These are phyloP conservation scores for Aquatica leii DNA, from an alignment of 2,888 invertebrate species.

Conservation along the genomic window DNA sequence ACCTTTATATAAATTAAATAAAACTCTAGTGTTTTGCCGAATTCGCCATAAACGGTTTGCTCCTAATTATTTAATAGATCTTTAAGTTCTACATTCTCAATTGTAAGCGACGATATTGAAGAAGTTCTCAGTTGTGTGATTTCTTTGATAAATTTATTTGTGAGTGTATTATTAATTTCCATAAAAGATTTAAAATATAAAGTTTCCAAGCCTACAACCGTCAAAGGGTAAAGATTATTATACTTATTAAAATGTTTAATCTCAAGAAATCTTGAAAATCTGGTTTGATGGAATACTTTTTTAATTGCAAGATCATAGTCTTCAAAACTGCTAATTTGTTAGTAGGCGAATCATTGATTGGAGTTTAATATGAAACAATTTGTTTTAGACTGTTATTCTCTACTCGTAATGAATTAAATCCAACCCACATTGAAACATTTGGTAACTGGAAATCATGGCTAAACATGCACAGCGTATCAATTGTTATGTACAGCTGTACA, in stretches of 20 bases:
- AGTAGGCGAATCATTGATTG: not conserved
- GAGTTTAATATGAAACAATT: not conserved
- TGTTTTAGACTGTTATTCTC: conserved; percentile 9
- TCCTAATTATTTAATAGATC: not conserved
- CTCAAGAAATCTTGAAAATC: not conserved
- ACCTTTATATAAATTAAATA: not conserved
- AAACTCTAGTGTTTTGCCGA: conserved; percentile 1
- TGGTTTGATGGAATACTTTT: not conserved
- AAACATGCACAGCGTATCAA: not conserved
- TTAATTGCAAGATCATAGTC: conserved; percentile 39
- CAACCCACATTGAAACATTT: conserved; percentile 36
- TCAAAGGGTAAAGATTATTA: conserved; percentile 43
- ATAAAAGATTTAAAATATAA: conserved; percentile 7
- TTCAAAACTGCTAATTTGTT: conserved; percentile 38
- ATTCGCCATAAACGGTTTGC: not conserved
- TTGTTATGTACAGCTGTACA: not conserved
- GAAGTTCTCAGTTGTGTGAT: not conserved
- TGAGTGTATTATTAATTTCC: not conserved
- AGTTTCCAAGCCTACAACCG: conserved; percentile 16
- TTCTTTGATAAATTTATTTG: not conserved
- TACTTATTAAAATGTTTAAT: conserved; percentile 28
- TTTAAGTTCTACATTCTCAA: not conserved
- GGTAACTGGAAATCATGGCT: not conserved
- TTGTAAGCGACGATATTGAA: not conserved
- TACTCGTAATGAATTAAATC: conserved; percentile 33